Conservation (phyloP, 2,888 invertebrate genomes). For the Iselma pallidipennis region DNA sequence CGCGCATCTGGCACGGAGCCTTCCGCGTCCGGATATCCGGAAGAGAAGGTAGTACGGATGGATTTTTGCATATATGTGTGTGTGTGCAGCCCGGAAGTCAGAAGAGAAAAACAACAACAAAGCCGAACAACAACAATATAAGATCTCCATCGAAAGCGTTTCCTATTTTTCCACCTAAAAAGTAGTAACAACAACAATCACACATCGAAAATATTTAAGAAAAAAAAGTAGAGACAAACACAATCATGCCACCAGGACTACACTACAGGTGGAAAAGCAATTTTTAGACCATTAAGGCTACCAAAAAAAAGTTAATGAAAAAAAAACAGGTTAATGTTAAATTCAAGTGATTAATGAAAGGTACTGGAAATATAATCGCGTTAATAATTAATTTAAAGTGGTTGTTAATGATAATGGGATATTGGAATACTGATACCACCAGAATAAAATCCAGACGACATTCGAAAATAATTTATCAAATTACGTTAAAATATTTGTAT, state of each 20-base stretch:
- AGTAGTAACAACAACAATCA: slow-evolving; percentile 15
- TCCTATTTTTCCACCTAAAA: slow-evolving; percentile 30
- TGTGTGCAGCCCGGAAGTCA: slow-evolving; percentile 14
- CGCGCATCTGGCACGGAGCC: slow-evolving; percentile 98
- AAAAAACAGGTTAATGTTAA: not conserved
- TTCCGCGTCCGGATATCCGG: slow-evolving; percentile 54
- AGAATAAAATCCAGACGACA: too few relatives aligned
- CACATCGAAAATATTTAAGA: not conserved
- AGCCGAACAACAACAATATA: slow-evolving; percentile 11
- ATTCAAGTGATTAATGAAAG: not conserved
- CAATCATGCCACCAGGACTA: slow-evolving; percentile 6
- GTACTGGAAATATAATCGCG: too few relatives aligned
- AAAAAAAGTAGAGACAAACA: not conserved
- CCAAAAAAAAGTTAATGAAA: not conserved
- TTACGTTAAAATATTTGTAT: too few relatives aligned
- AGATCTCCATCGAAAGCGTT: slow-evolving; percentile 34
- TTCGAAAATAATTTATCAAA: too few relatives aligned
- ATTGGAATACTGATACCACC: too few relatives aligned
- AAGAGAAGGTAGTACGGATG: slow-evolving; percentile 18
- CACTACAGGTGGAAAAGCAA: too few relatives aligned
- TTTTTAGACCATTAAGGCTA: too few relatives aligned
- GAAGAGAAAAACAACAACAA: slow-evolving; percentile 10
- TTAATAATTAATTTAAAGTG: too few relatives aligned
- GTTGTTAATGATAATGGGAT: too few relatives aligned
- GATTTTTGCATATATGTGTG: not conserved